Conservation (phyloP, 1,140 invertebrate genomes). For the Trissolcus basalis region DNA sequence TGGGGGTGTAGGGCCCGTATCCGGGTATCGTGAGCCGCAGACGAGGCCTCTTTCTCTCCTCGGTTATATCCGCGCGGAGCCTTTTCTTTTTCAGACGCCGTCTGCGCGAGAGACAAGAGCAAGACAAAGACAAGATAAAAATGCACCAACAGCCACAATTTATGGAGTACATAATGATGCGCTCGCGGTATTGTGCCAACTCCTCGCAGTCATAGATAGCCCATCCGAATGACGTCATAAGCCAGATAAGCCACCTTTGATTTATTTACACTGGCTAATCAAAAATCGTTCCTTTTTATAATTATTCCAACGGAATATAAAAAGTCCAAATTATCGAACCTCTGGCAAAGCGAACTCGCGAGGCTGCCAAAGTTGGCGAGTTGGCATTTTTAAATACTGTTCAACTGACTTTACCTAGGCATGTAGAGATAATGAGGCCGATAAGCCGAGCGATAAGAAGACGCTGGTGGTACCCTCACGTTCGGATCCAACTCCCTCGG, state of each 20-base stretch:
- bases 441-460: no score
- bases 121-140: conserved; percentile 51
- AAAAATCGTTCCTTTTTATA: no score
- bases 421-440: conserved; percentile 14
- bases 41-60: conserved; percentile 48
- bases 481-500: neutral
- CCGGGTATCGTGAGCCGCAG: conserved; percentile 65
- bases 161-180: conserved; percentile 72
- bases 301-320: no score
- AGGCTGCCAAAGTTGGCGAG: no score
- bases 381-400: no score
- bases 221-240: neutral
- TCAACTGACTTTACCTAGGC: conserved; percentile 32
- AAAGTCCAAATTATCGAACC: no score
- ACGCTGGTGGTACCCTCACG: neutral
- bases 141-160: conserved; percentile 49
- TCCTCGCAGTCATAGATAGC: neutral
- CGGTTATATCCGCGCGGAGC: conserved; percentile 28
- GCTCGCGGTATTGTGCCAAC: conserved; percentile 46
- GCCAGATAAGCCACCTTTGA: neutral
- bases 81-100: conserved; percentile 51
- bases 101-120: conserved; percentile 48
- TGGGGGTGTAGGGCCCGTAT: conserved; percentile 71
- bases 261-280: no score
- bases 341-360: no score